Evolutionary conservation across 2,113 vertebrate species (phyloP).

Genomic region (Xenotilapia leptura): DNA sequence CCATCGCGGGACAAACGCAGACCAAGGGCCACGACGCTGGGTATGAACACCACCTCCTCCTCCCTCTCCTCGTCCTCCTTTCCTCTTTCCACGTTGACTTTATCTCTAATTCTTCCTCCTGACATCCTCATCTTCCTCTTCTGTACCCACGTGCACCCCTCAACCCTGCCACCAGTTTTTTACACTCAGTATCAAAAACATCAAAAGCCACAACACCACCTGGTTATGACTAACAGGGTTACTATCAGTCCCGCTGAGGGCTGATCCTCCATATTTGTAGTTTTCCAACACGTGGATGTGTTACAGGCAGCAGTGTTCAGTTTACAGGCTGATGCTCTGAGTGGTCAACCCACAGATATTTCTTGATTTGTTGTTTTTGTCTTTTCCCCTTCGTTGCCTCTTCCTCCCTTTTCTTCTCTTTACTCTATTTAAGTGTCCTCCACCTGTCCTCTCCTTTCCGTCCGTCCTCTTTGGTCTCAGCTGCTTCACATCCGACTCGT

Average conservation of each 20-base stretch:
- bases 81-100: rapidly evolving
- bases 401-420: neutral
- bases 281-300: neutral
- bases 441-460: neutral
- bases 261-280: neutral
- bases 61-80: neutral
- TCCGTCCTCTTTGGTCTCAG: neutral
- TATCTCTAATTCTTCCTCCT: neutral
- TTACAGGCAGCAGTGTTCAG: neutral
- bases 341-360: no score
- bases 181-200: neutral
- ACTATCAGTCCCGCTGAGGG: rapidly evolving
- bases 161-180: neutral
- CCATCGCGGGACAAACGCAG: constrained; percentile 94
- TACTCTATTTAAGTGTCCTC: neutral
- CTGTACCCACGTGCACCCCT: neutral
- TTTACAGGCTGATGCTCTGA: neutral
- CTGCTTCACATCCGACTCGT: neutral
- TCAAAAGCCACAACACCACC: neutral
- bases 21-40: constrained; percentile 84
- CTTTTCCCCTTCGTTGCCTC: neutral
- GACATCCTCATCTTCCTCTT: neutral
- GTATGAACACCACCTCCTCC: constrained; percentile 71
- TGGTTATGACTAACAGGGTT: neutral
- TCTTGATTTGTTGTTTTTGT: neutral